Base-by-base conservation (phyloP, 2,888 invertebrate genomes). In the Boloria euphrosyne region DNA sequence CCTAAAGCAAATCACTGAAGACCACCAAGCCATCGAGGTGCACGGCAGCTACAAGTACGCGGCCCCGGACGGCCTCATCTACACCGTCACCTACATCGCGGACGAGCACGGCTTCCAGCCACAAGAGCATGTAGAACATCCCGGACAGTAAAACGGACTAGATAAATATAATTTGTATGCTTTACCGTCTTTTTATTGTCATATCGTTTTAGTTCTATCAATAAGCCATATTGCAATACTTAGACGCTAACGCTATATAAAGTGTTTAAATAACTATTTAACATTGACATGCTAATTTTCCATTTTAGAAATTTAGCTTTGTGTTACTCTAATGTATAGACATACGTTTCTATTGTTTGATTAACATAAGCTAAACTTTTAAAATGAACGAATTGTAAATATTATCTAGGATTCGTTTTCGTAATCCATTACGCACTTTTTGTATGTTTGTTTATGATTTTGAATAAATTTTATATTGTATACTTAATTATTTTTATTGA, bases 51-150 rank as follows among this genome's bases (percentile, higher is more conserved):
- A 92, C 87, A 88, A 86, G 67, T 94, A 93, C 87, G 82, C 86
- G 27, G 93, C 87, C 4, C 91, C 93, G 51, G 93, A 93, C 74
- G 93, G 94, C 7, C 84, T 90, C 60, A 83, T 89, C 31, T 93
- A 94, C 84, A 86, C 89, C 59, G 87, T 94, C 66, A 90, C 86
- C 13, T 94, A 89, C 86, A 81, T 85, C 61, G 94, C 94, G 17
- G 89, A 94, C 80, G 94, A 94, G 78, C 91, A 93, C 79, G 94
- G 94, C 50, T 94, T 92, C 89, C 93, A 90, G 67, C 90, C 91
- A 1, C 89, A 90, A 66, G 88, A 89, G 72, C 90, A 86, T 46
- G 79, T 89, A 14, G 83, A 84, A 46, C 87, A 87, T 22, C 80
- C 80, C 17, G 78, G 74, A 63, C 80, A 81, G 62, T 67, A 74